Evolutionary conservation across 2,888 invertebrate genomes (phyloP).

Genomic region (Halictus ligatus): DNA sequence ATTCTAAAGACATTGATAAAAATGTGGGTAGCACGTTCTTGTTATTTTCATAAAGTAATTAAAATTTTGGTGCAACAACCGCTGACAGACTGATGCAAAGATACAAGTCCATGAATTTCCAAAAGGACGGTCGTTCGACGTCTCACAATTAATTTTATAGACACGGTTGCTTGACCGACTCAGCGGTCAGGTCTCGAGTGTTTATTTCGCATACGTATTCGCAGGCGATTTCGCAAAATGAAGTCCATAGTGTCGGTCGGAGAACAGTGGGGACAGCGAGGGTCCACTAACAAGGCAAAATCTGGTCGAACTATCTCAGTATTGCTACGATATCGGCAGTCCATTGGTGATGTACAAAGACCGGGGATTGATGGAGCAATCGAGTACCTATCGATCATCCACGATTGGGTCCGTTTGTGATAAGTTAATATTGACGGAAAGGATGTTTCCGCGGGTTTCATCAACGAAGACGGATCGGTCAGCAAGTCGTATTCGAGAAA

Average conservation of each 20-base stretch:
- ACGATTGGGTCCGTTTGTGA: background rate
- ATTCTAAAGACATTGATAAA: too few species aligned
- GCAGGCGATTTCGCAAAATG: background rate
- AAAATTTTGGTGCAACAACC: too few species aligned
- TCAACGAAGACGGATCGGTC: background rate
- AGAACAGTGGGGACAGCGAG: background rate
- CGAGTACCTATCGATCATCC: background rate
- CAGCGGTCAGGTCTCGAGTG: background rate
- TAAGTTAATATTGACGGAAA: conserved; percentile 9
- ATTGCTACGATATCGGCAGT: background rate
- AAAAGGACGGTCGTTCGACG: too few species aligned
- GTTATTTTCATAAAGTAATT: too few species aligned
- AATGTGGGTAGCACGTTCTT: too few species aligned
- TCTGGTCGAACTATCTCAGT: background rate
- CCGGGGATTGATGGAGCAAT: background rate
- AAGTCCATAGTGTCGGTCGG: background rate
- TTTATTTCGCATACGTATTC: background rate
- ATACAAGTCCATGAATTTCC: too few species aligned
- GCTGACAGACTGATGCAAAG: too few species aligned
- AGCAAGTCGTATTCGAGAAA: background rate
- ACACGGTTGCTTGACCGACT: background rate
- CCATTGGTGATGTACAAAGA: background rate
- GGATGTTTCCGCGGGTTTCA: conserved; percentile 3
- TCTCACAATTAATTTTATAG: background rate
- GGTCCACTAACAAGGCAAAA: background rate